Evolutionary conservation across 1,140 invertebrate genomes (phyloP).

Genomic region (Mycetomoellerius zeteki): DNA sequence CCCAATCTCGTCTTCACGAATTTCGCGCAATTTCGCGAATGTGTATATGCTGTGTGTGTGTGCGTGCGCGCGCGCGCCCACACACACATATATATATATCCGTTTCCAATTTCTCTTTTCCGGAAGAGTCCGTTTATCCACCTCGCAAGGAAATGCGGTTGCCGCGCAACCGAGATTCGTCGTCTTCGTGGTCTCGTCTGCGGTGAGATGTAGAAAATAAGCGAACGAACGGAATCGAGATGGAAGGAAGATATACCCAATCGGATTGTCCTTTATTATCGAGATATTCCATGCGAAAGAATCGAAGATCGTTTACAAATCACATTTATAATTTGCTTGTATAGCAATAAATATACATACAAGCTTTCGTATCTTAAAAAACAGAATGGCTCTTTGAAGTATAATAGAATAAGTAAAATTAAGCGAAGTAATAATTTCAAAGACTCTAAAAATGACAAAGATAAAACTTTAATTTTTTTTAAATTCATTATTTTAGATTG

Average conservation of each 20-base stretch:
- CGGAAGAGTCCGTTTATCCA: constrained; percentile 64
- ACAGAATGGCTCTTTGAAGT: neutral
- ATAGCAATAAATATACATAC: no score
- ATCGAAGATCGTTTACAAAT: constrained; percentile 32
- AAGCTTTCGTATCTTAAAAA: neutral
- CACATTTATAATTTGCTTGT: constrained; percentile 15
- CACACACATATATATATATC: constrained; percentile 56
- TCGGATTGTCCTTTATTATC: constrained; percentile 32
- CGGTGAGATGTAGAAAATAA: constrained; percentile 46
- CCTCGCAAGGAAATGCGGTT: constrained; percentile 46
- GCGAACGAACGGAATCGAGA: neutral
- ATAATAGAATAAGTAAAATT: neutral
- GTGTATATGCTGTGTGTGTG: neutral
- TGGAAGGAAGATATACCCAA: constrained; percentile 8
- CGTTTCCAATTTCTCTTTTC: constrained; percentile 73
- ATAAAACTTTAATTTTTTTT: neutral
- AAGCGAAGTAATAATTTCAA: neutral
- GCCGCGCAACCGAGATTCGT: constrained; percentile 57
- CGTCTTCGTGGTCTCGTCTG: constrained; percentile 13
- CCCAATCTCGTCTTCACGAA: constrained; percentile 70
- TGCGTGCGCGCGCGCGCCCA: no score
- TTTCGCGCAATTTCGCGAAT: constrained; percentile 64
- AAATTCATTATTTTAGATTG: neutral
- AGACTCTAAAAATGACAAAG: neutral
- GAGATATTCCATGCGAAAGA: constrained; percentile 33